Base-by-base conservation (phyloP, 2,888 invertebrate species). In the Agrochola macilenta region DNA sequence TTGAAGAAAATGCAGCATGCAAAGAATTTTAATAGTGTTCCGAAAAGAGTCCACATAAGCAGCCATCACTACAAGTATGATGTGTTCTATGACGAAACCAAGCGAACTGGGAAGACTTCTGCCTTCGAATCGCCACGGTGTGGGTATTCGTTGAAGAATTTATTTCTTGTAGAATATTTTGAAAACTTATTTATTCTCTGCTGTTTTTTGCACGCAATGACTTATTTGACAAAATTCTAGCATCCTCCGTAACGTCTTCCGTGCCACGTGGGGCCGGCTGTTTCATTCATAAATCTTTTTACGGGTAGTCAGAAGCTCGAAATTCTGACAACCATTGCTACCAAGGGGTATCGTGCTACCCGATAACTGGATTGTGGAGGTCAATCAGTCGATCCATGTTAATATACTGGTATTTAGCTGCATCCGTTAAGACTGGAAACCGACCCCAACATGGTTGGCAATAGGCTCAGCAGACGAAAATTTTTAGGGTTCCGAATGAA, bases 21-120 rank as follows among this genome's bases (percentile, higher is more conserved):
- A 0, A 85, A 84, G 30, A 58, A 74, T 17, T 49, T 60, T 7
- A 39, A 54, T 0, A 60, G 76, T 52, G 46, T 69, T 3, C 90
- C 91, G 0, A 89, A 91, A 26, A 87, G 89, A 52, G 83, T 92
- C 0, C 87, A 85, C 52, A 90, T 92, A 8, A 89, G 86, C 35
- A 88, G 90, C 11, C 88, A 90, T 9, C 90, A 88, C 60, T 90
- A 89, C 23, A 91, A 90, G 69, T 92, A 91, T 49, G 91, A 92
- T n/a, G 79, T 91, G 4, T 89, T 88, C 66, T 85, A 90, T 58
- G 74, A 83, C 35, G 85, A 87, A 11, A 49, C 65, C 1, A 86
- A 79, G 23, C 66, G 46, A n/a, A 11, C 12, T 43, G 4, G 23
- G 3, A 79, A 74, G 52, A 5, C 12, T 0, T 2, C 1, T 0